Evolutionary conservation across 2,888 invertebrate species (phyloP).

Genomic region (Dyspetes luteomarginatus): DNA sequence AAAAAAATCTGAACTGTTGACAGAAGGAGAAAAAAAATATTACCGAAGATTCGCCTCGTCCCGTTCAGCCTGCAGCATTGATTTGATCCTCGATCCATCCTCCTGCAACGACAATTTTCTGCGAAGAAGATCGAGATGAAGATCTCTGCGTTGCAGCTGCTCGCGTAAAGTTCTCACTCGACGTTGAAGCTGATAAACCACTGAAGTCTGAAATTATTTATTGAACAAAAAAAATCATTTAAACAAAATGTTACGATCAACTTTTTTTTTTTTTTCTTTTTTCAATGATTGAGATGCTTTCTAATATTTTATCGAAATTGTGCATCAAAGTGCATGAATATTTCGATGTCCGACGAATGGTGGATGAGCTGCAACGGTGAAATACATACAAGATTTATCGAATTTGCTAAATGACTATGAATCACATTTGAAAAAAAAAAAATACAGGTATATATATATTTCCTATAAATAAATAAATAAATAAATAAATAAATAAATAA

Average conservation of each 20-base stretch:
- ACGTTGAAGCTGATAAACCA: slow-evolving; percentile 95
- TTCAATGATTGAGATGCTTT: slow-evolving; percentile 15
- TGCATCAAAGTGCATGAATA: slow-evolving; percentile 12
- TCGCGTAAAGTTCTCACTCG: slow-evolving; percentile 93
- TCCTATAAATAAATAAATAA: no score
- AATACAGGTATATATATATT: no score
- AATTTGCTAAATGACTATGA: not conserved
- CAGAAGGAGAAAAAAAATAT: no score
- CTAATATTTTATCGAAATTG: slow-evolving; percentile 1
- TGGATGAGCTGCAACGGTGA: slow-evolving; percentile 39
- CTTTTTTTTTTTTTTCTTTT: not conserved
- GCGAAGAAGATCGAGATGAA: slow-evolving; percentile 94
- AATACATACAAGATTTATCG: slow-evolving; percentile 1
- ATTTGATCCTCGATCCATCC: slow-evolving; percentile 87
- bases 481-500: no score
- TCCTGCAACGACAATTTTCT: slow-evolving; percentile 94
- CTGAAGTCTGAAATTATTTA: slow-evolving; percentile 87
- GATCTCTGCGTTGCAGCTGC: slow-evolving; percentile 95
- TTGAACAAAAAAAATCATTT: not conserved
- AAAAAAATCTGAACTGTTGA: no score
- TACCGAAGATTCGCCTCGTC: slow-evolving; percentile 84
- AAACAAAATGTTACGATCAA: not conserved
- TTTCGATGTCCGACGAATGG: slow-evolving; percentile 28
- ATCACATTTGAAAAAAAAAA: not conserved
- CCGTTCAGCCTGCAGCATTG: slow-evolving; percentile 85